These are phyloP conservation scores for Dreissena rostriformis DNA, from an alignment of 1,140 invertebrate species.

Conservation along the genomic window DNA sequence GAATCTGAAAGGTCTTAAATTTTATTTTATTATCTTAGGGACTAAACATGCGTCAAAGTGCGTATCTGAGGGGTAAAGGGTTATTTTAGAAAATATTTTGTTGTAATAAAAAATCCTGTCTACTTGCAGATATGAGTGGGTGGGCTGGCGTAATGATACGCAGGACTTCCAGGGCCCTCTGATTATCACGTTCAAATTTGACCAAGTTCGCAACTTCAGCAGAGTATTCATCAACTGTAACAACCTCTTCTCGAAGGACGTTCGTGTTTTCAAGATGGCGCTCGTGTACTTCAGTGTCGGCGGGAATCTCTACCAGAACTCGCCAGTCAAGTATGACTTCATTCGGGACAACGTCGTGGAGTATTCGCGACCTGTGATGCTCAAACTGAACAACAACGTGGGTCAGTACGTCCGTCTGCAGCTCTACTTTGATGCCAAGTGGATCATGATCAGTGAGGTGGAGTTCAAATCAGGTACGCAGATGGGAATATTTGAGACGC, in stretches of 20 bases:
- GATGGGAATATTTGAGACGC: too few relatives aligned
- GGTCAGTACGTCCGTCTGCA: conserved; percentile 91
- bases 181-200: conserved; percentile 90
- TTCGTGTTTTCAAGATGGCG: conserved; percentile 85
- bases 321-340: conserved; percentile 87
- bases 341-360: conserved; percentile 93
- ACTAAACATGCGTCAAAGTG: too few relatives aligned
- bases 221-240: conserved; percentile 91
- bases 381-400: conserved; percentile 91
- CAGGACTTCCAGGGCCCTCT: conserved; percentile 81
- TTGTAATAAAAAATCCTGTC: too few relatives aligned
- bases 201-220: conserved; percentile 92
- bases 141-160: conserved; percentile 94
- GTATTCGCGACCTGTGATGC: conserved; percentile 90
- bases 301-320: conserved; percentile 87
- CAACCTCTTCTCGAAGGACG: conserved; percentile 87
- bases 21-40: too few relatives aligned
- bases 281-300: conserved; percentile 92
- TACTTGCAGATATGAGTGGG: conserved; percentile 85
- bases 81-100: too few relatives aligned
- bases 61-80: too few relatives aligned
- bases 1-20: too few relatives aligned
- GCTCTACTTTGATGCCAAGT: conserved; percentile 90
- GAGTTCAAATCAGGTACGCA: too few relatives aligned
- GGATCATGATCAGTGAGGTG: conserved; percentile 94